Base-by-base conservation (phyloP, 2,797 vertebrate species). In the Poeciliopsis turneri region DNA sequence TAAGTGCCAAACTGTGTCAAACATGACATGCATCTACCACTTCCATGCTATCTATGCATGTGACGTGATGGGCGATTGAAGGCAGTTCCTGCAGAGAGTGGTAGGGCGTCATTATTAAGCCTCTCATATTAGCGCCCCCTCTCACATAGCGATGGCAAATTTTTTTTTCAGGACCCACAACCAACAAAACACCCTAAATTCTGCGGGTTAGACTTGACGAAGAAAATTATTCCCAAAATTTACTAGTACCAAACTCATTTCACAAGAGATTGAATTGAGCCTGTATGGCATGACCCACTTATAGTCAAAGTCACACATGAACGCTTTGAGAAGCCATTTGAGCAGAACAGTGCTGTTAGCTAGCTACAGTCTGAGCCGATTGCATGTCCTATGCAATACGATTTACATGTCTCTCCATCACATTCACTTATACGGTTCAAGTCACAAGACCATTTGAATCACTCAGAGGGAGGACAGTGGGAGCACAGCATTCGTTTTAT, bases 341-440 rank as follows among this genome's bases (percentile, higher is more conserved):
- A 88, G 93, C 91, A 88, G 90, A 91, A 88, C 91, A 88, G 64
- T 79, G 87, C 90, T 90, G 85, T 87, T 89, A 85, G 86, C 86
- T 75, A 45, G 87, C 88, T 86, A 70, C 81, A 87, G 88, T 75
- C 88, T 80, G 81, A 61, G 78, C 88, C 92, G 86, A 91, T 91
- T 91, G 82, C 88, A 83, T 87, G 88, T 91, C 85, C 84, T 81
- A 43, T 85, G 89, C 90, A 84, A 86, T 86, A 82, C 89, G 90
- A 94, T 95, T 95, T 94, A 93, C 90, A 92, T 93, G 94, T 94
- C 90, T 93, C 91, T 94, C 91, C 89, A 94, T 94, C 92, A 92
- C 86, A 87, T 78, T 90, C 90, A 91, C 89, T 93, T 94, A 93
- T 93, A 92, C 90, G 92, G 92, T 94, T 92, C 92, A 95, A 87